Evolutionary conservation across 2,888 invertebrate species (phyloP).

Genomic region (Cancer borealis): DNA sequence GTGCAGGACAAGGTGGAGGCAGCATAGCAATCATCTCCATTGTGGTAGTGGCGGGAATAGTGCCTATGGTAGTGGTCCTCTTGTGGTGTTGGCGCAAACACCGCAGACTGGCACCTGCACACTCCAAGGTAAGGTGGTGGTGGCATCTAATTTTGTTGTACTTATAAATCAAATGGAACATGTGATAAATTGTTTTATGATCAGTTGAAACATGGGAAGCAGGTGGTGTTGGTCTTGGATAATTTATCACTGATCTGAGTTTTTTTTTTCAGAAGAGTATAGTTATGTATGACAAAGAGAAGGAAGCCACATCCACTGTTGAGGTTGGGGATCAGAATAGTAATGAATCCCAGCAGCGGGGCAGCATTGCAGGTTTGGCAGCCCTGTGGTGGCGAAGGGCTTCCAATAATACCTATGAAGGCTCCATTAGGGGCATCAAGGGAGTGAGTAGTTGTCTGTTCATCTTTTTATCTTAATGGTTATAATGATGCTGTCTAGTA

Average conservation of each 20-base stretch:
- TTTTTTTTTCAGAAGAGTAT: slow-evolving; percentile 56
- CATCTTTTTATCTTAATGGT: not conserved
- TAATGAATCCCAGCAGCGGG: slow-evolving; percentile 21
- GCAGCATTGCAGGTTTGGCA: slow-evolving; percentile 30
- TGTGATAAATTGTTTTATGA: slow-evolving; percentile 5
- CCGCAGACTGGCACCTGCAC: slow-evolving; percentile 42
- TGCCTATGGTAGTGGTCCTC: slow-evolving; percentile 24
- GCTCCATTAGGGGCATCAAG: slow-evolving; percentile 32
- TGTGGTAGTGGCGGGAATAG: slow-evolving; percentile 59
- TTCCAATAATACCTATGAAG: slow-evolving; percentile 68
- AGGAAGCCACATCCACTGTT: slow-evolving; percentile 59
- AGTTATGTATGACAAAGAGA: slow-evolving; percentile 71
- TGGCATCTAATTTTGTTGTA: not conserved
- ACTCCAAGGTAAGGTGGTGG: slow-evolving; percentile 50
- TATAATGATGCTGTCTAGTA: not conserved
- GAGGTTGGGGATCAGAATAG: not conserved
- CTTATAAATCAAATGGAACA: not conserved
- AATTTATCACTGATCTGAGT: not conserved
- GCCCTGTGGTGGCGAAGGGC: slow-evolving; percentile 66
- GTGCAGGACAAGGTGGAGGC: not conserved
- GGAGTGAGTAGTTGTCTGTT: not conserved
- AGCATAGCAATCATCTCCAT: slow-evolving; percentile 59
- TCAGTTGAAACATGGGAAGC: not conserved
- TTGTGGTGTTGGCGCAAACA: slow-evolving; percentile 53
- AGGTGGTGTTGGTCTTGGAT: not conserved